Base-by-base conservation (phyloP, 2,888 invertebrate species). In the Dryobota labecula region DNA sequence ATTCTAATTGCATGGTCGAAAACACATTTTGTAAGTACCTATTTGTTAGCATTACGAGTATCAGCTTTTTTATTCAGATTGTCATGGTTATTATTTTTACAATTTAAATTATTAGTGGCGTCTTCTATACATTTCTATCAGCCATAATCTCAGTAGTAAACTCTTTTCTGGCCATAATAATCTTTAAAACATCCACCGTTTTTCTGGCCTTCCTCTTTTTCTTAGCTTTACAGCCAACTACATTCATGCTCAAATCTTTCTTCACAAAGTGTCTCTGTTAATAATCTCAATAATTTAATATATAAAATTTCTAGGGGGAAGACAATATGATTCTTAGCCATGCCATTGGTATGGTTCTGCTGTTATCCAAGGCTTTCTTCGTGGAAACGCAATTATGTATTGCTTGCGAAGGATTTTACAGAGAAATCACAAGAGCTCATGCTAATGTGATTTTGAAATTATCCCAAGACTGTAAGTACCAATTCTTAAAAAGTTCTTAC, bases 341-440 rank as follows among this genome's bases (percentile, higher is more conserved):
- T 45, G 36, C 66, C 1, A 27, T 73, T 45, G 73, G 73, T 18
- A 62, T 77, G 58, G 1, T 72, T 0, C 4, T 77, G 15, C 13
- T 65, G 5, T 13, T 78, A 24, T 27, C 43, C 4, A 77, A 63
- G 24, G 45, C 57, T 3, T 78, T 77, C 20, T 30, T 73, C 2
- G 79, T 72, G 15, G 58, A 72, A 60, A 51, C 24, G 0, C 54
- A 51, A 3, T 24, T 77, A 24, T 72, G 73, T 58, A 11, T 77
- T 47, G 47, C 58, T 15, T 78, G 73, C n/a, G 77, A 77, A 67
- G 45, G 24, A 45, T 72, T 78, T 41, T 72, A 78, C 15, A 45
- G 49, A 18, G 58, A 73, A 54, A 27, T 78, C 6, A 30, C 24
- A 38, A 67, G 27, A 56, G 63, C 58, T 9, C n/a, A 63, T n/a